phyloP scores from a whole-genome alignment of 1,140 invertebrate species.

The Panulirus ornatus region DNA sequence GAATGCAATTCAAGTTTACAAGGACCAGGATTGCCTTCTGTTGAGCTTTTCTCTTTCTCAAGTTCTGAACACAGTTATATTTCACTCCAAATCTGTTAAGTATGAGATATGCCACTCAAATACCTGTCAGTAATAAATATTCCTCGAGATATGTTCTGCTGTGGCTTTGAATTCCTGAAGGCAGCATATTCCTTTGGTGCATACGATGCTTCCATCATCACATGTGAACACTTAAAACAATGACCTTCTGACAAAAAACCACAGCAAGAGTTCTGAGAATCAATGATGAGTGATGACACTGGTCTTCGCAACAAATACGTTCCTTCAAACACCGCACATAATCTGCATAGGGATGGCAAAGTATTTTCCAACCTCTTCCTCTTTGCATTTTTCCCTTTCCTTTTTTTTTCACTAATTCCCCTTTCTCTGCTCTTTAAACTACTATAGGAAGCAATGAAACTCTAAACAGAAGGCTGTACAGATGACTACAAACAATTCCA shows the following conservation, averaged over 20 bases:
- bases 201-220: conserved; percentile 81
- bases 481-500: too few relatives aligned
- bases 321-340: conserved; percentile 97
- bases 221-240: conserved; percentile 82
- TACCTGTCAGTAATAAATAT: conserved; percentile 86
- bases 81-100: too few relatives aligned
- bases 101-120: too few relatives aligned
- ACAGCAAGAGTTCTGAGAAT: conserved; percentile 77
- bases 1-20: too few relatives aligned
- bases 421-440: too few relatives aligned
- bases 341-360: conserved; percentile 78
- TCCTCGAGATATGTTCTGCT: conserved; percentile 83
- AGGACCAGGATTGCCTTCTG: too few relatives aligned
- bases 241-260: conserved; percentile 83
- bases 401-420: too few relatives aligned
- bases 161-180: conserved; percentile 69
- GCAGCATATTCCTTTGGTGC: conserved; percentile 75
- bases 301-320: conserved; percentile 92
- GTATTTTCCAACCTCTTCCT: background rate
- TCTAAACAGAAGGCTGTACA: too few relatives aligned
- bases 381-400: too few relatives aligned
- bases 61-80: too few relatives aligned
- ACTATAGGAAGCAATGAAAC: too few relatives aligned
- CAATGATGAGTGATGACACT: conserved; percentile 76
- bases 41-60: too few relatives aligned